phyloP scores from a whole-genome alignment of 2,113 vertebrate genomes.

The Otolemur garnettii region DNA sequence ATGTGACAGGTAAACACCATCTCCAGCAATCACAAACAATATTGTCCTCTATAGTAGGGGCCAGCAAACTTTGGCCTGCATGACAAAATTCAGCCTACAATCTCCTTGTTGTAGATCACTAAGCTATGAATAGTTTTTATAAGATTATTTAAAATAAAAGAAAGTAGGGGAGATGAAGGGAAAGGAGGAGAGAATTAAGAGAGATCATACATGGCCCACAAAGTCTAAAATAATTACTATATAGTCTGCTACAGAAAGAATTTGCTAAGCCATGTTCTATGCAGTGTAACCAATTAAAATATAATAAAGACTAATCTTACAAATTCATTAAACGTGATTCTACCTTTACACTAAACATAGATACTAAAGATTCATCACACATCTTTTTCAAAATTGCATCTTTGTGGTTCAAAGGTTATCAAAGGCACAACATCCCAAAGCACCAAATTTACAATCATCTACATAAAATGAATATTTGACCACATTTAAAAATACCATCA shows the following conservation, averaged over 20 bases:
- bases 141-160: not conserved
- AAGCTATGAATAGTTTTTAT: not conserved
- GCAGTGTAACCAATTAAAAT: slow-evolving; percentile 54
- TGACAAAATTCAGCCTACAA: slow-evolving; percentile 22
- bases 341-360: slow-evolving; percentile 21
- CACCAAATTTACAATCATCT: slow-evolving; percentile 55
- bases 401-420: slow-evolving; percentile 26
- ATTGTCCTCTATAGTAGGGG: not conserved
- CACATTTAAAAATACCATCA: slow-evolving; percentile 38
- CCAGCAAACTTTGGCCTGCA: not conserved
- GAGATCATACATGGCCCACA: not conserved
- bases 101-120: not conserved
- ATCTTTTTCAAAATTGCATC: slow-evolving; percentile 41
- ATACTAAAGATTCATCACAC: not conserved
- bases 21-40: slow-evolving; percentile 43
- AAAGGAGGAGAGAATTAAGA: not conserved
- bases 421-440: slow-evolving; percentile 1
- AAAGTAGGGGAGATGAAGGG: not conserved
- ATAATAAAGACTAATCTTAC: slow-evolving; percentile 3
- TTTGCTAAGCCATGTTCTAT: not conserved
- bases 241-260: not conserved
- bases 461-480: not conserved
- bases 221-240: slow-evolving; percentile 48
- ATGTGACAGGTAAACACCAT: slow-evolving; percentile 35
- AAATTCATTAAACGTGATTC: slow-evolving; percentile 50